Evolutionary conservation across 2,888 invertebrate genomes (phyloP).

Genomic region (Helicoverpa assulta): DNA sequence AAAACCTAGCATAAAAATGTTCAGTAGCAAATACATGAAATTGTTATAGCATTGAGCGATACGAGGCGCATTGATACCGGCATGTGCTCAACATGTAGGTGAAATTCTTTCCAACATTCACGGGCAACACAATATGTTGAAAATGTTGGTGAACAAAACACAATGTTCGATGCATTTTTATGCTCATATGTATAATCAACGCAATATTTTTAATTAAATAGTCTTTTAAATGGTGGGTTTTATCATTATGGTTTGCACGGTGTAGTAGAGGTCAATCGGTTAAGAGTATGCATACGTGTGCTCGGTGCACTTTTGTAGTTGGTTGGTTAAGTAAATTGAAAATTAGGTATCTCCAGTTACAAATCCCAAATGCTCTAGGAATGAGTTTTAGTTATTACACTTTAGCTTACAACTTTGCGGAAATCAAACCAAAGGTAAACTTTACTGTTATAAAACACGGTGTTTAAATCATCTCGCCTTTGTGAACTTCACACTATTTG

Average conservation of each 20-base stretch:
- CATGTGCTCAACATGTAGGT: conserved; percentile 4
- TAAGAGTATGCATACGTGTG: no score
- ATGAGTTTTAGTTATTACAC: no score
- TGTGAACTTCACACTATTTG: conserved; percentile 51
- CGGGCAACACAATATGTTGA: not conserved
- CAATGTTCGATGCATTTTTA: not conserved
- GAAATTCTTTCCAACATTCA: conserved; percentile 2
- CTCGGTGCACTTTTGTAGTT: no score
- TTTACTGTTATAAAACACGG: conserved; percentile 34
- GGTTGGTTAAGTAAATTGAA: no score
- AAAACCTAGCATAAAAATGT: not conserved
- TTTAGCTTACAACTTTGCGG: conserved; percentile 2
- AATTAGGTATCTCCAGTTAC: no score
- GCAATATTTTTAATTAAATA: not conserved
- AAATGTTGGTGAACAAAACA: conserved; percentile 1
- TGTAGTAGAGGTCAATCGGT: no score
- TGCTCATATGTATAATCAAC: not conserved
- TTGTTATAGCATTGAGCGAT: conserved; percentile 4
- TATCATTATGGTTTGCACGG: no score
- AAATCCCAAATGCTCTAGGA: no score
- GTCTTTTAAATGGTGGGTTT: not conserved
- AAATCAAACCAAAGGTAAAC: conserved; percentile 30
- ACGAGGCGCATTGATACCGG: conserved; percentile 3
- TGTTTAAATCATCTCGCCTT: conserved; percentile 46
- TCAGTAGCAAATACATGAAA: conserved; percentile 13